Percentiles rank a stretch among this genome's conserved stretches.
Evolutionary conservation across 2,888 invertebrate species (phyloP).

Genomic region (Dryobotodes eremita): DNA sequence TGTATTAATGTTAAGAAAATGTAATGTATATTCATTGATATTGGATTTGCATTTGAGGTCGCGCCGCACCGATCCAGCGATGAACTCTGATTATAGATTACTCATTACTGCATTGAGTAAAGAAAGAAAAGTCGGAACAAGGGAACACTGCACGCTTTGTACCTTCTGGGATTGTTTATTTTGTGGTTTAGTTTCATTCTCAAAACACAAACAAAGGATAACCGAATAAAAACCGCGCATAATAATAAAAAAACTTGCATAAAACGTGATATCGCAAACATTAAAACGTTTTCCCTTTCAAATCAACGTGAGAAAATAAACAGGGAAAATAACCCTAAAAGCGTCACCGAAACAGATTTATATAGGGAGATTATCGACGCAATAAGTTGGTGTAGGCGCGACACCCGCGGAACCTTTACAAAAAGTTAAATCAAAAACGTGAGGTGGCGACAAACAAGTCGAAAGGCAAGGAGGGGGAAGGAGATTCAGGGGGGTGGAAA

Average conservation of each 20-base stretch:
- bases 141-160: neutral
- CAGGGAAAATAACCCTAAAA: conserved; percentile 62
- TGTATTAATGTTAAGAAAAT: conserved; percentile 55
- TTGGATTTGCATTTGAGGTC: conserved; percentile 61
- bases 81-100: conserved; percentile 53
- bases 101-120: conserved; percentile 46
- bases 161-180: conserved; percentile 5
- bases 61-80: conserved; percentile 37
- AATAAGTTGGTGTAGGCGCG: conserved; percentile 73
- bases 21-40: conserved; percentile 59
- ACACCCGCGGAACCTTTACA: conserved; percentile 72
- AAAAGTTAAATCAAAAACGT: conserved; percentile 87
- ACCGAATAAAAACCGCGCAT: conserved; percentile 8
- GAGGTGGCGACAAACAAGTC: conserved; percentile 81
- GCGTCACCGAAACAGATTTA: conserved; percentile 70
- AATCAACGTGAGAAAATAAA: conserved; percentile 57
- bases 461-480: conserved; percentile 34
- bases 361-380: conserved; percentile 77
- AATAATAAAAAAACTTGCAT: conserved; percentile 12
- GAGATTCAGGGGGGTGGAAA: conserved; percentile 31
- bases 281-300: conserved; percentile 45
- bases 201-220: conserved; percentile 30
- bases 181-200: conserved; percentile 42
- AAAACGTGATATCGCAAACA: conserved; percentile 19
- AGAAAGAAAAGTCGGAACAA: neutral